phyloP scores from a whole-genome alignment of 2,797 vertebrate species.

The Carapus acus region DNA sequence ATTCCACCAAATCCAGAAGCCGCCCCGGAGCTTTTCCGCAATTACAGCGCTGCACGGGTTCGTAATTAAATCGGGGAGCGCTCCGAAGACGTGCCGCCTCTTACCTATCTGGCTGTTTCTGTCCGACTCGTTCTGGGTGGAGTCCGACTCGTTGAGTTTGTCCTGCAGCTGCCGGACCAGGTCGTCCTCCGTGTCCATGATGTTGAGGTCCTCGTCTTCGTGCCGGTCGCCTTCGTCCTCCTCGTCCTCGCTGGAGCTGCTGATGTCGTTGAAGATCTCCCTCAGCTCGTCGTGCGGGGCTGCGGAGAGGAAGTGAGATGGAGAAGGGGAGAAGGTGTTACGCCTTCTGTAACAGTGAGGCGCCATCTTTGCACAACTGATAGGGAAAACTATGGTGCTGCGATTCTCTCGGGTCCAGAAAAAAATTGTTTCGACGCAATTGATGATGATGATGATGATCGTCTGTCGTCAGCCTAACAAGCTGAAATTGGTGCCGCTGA shows the following conservation, averaged over 20 bases:
- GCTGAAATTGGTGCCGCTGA: too few relatives aligned
- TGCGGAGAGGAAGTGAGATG: constrained; percentile 24
- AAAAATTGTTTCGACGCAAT: too few relatives aligned
- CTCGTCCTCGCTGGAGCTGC: constrained; percentile 97
- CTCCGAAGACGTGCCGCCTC: not conserved
- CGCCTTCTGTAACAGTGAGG: too few relatives aligned
- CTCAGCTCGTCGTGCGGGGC: constrained; percentile 87
- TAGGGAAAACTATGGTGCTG: too few relatives aligned
- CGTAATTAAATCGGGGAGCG: too few relatives aligned
- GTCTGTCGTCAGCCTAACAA: too few relatives aligned
- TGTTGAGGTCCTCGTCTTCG: constrained; percentile 94
- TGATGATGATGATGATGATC: too few relatives aligned
- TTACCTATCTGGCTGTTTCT: constrained; percentile 87
- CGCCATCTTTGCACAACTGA: too few relatives aligned
- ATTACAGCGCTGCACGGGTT: too few relatives aligned
- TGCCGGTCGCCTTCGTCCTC: constrained; percentile 88
- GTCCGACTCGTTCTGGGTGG: constrained; percentile 81
- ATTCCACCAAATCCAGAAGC: too few relatives aligned
- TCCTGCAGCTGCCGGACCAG: constrained; percentile 87
- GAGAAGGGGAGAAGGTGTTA: constrained; percentile 1
- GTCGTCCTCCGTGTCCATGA: constrained; percentile 94
- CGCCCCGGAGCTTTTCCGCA: too few relatives aligned
- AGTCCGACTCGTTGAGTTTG: constrained; percentile 84
- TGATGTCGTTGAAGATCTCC: constrained; percentile 97
- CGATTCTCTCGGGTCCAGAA: not conserved